Conservation (phyloP, 2,888 invertebrate genomes). For the Cryptosula pallasiana region DNA sequence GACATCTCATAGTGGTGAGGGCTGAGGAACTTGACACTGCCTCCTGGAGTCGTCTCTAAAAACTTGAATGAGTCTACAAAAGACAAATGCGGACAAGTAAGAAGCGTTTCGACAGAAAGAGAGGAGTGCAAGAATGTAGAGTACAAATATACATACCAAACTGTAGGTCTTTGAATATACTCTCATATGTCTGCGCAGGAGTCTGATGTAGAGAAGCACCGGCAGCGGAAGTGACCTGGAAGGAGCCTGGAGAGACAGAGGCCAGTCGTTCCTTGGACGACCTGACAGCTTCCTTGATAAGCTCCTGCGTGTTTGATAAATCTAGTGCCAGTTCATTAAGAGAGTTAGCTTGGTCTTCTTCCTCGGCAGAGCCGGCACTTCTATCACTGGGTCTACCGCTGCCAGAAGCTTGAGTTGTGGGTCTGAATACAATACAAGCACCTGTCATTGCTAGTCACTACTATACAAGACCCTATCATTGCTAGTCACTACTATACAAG, state of each 20-base stretch:
- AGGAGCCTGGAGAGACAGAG: background rate
- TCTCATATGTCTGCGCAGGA: constrained; percentile 61
- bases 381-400: too few species aligned
- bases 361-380: constrained; percentile 1
- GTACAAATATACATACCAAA: constrained; percentile 66
- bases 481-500: too few species aligned
- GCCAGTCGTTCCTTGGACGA: background rate
- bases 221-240: background rate
- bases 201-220: background rate
- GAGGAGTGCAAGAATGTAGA: too few species aligned
- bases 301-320: background rate
- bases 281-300: background rate
- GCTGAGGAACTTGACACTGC: constrained; percentile 19
- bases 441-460: too few species aligned
- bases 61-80: constrained; percentile 79
- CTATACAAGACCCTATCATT: too few species aligned
- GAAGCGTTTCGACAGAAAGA: too few species aligned
- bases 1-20: constrained; percentile 60
- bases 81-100: too few species aligned
- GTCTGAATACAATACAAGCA: too few species aligned
- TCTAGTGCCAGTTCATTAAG: constrained; percentile 3
- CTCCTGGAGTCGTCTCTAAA: constrained; percentile 57
- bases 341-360: constrained; percentile 23
- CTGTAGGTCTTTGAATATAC: constrained; percentile 80
- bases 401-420: too few species aligned